Conservation (phyloP, 2,797 vertebrate species). For the Myoxocephalus aenaeus region DNA sequence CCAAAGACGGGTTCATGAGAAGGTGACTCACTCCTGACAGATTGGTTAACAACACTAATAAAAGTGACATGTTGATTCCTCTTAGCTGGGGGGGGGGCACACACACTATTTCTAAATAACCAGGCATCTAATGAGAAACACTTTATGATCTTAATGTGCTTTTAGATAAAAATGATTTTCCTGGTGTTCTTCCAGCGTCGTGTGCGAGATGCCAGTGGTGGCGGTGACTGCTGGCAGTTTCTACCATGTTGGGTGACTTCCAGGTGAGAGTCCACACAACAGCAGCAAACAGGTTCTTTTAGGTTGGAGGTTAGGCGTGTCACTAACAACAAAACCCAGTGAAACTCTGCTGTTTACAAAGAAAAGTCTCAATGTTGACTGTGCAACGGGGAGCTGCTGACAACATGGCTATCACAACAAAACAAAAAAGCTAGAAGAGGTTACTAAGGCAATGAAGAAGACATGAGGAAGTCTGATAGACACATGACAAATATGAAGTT, state of each 20-base stretch:
- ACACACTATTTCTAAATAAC: slow-evolving; percentile 11
- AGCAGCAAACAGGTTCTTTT: slow-evolving; percentile 67
- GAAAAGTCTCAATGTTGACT: slow-evolving; percentile 45
- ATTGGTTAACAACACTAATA: slow-evolving; percentile 15
- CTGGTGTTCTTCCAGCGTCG: slow-evolving; percentile 7
- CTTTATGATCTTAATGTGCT: slow-evolving; percentile 2
- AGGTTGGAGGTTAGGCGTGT: slow-evolving; percentile 60
- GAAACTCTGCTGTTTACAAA: slow-evolving; percentile 58
- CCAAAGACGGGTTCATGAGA: slow-evolving; percentile 1
- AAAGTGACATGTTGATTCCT: slow-evolving; percentile 18
- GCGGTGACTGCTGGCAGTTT: slow-evolving; percentile 32
- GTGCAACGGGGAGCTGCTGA: slow-evolving; percentile 9
- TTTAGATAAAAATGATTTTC: neutral
- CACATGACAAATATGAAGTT: neutral
- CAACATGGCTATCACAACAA: neutral
- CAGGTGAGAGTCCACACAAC: slow-evolving; percentile 39
- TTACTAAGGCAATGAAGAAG: neutral
- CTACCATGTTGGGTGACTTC: slow-evolving; percentile 21
- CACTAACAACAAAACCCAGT: slow-evolving; percentile 51
- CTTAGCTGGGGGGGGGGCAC: slow-evolving; percentile 5
- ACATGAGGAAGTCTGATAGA: neutral
- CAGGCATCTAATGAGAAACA: slow-evolving; percentile 10
- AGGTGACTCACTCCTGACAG: slow-evolving; percentile 44
- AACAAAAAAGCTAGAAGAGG: slow-evolving; percentile 7
- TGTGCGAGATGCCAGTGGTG: neutral